Evolutionary conservation across 2,113 vertebrate species (phyloP).

Genomic region (Heloderma charlesbogerti): DNA sequence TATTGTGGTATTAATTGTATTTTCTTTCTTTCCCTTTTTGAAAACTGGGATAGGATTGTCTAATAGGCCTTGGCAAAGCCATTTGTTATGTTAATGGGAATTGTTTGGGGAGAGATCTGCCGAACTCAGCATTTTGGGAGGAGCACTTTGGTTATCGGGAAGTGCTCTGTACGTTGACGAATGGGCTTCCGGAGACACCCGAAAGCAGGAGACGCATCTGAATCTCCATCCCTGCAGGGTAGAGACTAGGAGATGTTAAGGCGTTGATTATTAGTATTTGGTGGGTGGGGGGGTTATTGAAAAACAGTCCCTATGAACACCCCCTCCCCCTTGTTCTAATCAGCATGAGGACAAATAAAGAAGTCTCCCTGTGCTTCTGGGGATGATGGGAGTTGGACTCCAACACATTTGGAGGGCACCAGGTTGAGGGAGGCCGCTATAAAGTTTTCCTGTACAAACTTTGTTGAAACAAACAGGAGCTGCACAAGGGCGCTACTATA

Average conservation of each 20-base stretch:
- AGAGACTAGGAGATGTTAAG: neutral
- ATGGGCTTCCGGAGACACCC: constrained; percentile 52
- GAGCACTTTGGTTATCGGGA: constrained; percentile 61
- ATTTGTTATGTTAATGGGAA: constrained; percentile 74
- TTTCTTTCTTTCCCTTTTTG: constrained; percentile 24
- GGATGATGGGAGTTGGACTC: too few relatives aligned
- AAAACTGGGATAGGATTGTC: constrained; percentile 55
- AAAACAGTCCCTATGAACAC: neutral
- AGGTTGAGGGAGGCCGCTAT: neutral
- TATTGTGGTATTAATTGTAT: constrained; percentile 48
- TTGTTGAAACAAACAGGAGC: neutral
- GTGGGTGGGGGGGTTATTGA: neutral
- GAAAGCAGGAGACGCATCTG: neutral
- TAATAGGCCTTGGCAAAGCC: constrained; percentile 63
- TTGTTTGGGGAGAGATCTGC: constrained; percentile 68
- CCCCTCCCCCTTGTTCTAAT: neutral
- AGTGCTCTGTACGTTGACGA: constrained; percentile 68
- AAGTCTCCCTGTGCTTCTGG: too few relatives aligned
- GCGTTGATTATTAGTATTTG: neutral
- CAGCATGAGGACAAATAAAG: neutral
- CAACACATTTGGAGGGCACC: too few relatives aligned
- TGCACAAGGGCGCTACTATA: neutral
- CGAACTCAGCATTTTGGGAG: constrained; percentile 63
- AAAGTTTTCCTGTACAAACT: neutral
- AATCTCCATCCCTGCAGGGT: neutral